Conservation (phyloP, 2,797 vertebrate genomes). For the Sphenodon punctatus region DNA sequence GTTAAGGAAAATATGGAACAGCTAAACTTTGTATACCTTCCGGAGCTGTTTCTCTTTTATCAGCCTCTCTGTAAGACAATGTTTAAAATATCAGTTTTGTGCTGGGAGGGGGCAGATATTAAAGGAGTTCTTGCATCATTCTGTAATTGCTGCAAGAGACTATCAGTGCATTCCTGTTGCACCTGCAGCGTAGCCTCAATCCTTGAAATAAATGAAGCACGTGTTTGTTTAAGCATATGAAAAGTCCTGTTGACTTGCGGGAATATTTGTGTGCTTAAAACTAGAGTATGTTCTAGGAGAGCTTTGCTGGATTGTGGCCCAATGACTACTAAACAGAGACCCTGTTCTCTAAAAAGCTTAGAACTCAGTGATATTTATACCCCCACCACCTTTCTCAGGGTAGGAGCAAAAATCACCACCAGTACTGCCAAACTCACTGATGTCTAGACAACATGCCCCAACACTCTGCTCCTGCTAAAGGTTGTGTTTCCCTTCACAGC, state of each 20-base stretch:
- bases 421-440: slow-evolving; percentile 69
- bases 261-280: neutral
- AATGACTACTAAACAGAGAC: slow-evolving; percentile 31
- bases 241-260: slow-evolving; percentile 3
- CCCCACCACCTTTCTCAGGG: slow-evolving; percentile 28
- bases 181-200: slow-evolving; percentile 39
- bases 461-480: slow-evolving; percentile 59
- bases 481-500: slow-evolving; percentile 67
- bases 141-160: slow-evolving; percentile 14
- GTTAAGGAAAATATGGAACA: slow-evolving; percentile 7
- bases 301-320: slow-evolving; percentile 43
- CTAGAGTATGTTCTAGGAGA: neutral
- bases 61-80: neutral
- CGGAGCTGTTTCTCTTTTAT: slow-evolving; percentile 21
- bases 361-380: slow-evolving; percentile 32
- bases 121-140: slow-evolving; percentile 41
- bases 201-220: neutral
- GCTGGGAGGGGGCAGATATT: slow-evolving; percentile 9
- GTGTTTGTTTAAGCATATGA: neutral
- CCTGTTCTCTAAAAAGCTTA: neutral
- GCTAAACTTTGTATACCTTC: slow-evolving; percentile 20
- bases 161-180: slow-evolving; percentile 43
- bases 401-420: slow-evolving; percentile 41
- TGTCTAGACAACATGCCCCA: slow-evolving; percentile 33
- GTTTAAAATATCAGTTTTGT: neutral